Conservation (phyloP, 2,888 invertebrate species). For the Girardia tigrina region DNA sequence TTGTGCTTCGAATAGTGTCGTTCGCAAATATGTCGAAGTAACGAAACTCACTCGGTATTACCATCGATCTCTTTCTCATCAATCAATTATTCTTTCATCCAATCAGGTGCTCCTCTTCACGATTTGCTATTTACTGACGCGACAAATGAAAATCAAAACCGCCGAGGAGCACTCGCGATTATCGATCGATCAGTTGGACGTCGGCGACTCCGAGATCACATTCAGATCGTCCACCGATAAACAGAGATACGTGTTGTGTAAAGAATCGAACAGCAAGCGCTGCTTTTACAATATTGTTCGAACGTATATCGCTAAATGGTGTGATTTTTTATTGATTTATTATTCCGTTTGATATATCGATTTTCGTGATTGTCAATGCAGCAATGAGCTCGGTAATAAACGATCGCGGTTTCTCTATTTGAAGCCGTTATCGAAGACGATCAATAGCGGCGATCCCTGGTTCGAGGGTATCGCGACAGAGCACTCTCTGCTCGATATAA, state of each 20-base stretch:
- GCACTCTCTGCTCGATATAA: slow-evolving; percentile 46
- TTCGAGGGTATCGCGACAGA: not conserved
- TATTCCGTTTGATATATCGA: not conserved
- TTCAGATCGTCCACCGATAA: not conserved
- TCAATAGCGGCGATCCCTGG: not conserved
- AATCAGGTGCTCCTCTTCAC: not conserved
- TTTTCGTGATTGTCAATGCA: not conserved
- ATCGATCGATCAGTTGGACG: not conserved
- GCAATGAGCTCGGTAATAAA: not conserved
- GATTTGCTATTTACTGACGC: not conserved
- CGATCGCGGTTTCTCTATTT: not conserved
- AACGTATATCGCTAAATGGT: slow-evolving; percentile 15
- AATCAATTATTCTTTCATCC: too few species aligned
- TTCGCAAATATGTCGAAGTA: too few species aligned
- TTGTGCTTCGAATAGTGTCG: too few species aligned
- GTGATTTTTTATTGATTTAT: not conserved
- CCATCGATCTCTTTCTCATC: too few species aligned
- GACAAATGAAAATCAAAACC: not conserved
- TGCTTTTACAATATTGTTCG: not conserved
- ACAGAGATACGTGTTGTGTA: not conserved
- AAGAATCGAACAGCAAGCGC: not conserved
- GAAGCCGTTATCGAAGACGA: not conserved
- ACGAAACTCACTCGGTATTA: too few species aligned
- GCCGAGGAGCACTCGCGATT: not conserved
- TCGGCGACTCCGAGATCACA: not conserved